Base-by-base conservation (phyloP, 2,113 vertebrate species). In the Hypomesus transpacificus region DNA sequence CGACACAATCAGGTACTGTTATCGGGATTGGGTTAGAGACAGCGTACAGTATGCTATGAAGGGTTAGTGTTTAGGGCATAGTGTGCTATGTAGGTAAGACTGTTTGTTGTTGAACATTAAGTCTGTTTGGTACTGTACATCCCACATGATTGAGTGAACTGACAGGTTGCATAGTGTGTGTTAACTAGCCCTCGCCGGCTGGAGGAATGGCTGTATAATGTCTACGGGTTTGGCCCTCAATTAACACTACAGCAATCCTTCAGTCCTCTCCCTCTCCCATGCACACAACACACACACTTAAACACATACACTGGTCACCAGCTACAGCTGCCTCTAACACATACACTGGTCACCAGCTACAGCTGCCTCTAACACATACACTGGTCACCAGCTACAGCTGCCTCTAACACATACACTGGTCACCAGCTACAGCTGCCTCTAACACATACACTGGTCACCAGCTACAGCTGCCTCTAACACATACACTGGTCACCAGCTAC, bases 301-400 rank as follows among this genome's bases (percentile, higher is more conserved):
- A 59, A 64, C 57, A 14, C 53, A 64, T 7, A 65, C 52, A n/a
- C n/a, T n/a, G n/a, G n/a, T n/a, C n/a, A n/a, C n/a, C n/a, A n/a
- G n/a, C n/a, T n/a, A n/a, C n/a, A n/a, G n/a, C n/a, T n/a, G n/a
- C n/a, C n/a, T n/a, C n/a, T n/a, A n/a, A n/a, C n/a, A n/a, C 65
- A 73, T 70, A 63, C 26, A 56, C 65, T 53, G 51, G 62, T 73
- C 68, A 63, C 21, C 22, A 75, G 75, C 78, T 69, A 65, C 13
- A 31, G 68, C 65, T 74, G 80, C 73, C 77, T 62, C 75, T 75
- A 63, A 74, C n/a, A n/a, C n/a, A n/a, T n/a, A n/a, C 39, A 72
- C 24, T 26, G 24, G 24, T 26, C 74, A 80, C 68, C 70, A 72
- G 61, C n/a, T n/a, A n/a, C n/a, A n/a, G n/a, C n/a, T n/a, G n/a